Conservation (phyloP, 2,888 invertebrate genomes). For the Villa cingulata region DNA sequence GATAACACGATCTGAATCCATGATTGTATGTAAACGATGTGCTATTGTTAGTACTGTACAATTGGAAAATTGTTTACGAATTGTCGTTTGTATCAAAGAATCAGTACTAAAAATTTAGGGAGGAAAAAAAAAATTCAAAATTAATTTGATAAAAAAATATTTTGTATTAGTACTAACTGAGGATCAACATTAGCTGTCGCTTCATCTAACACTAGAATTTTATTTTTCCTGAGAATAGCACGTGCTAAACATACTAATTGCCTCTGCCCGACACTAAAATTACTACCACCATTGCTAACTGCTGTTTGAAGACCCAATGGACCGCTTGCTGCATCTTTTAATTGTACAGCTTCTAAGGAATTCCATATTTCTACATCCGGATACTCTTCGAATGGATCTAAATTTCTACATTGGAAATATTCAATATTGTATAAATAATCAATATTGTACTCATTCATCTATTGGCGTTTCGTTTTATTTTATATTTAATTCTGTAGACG, state of each 20-base stretch:
- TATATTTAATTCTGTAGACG: too few relatives aligned
- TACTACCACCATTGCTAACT: slow-evolving; percentile 44
- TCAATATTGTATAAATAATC: neutral
- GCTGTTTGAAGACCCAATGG: slow-evolving; percentile 40
- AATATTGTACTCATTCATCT: too few relatives aligned
- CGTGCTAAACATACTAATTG: slow-evolving; percentile 70
- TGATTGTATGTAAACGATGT: slow-evolving; percentile 76
- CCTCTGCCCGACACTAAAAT: slow-evolving; percentile 49
- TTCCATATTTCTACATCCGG: slow-evolving; percentile 55
- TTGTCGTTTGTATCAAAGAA: slow-evolving; percentile 62
- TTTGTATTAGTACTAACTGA: slow-evolving; percentile 22
- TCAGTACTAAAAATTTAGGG: too few relatives aligned
- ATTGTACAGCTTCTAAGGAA: slow-evolving; percentile 56
- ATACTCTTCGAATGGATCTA: slow-evolving; percentile 62
- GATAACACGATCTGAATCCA: slow-evolving; percentile 72
- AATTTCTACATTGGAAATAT: slow-evolving; percentile 43
- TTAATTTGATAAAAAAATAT: neutral
- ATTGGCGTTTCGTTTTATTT: too few relatives aligned
- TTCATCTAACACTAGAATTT: slow-evolving; percentile 57
- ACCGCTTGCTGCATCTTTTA: slow-evolving; percentile 39
- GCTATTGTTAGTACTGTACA: slow-evolving; percentile 79
- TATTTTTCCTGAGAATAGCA: slow-evolving; percentile 63
- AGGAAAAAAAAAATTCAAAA: slow-evolving; percentile 1
- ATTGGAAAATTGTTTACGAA: slow-evolving; percentile 53
- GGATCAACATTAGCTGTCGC: slow-evolving; percentile 52